phyloP scores from a whole-genome alignment of 2,113 vertebrate genomes.

The Dendropsophus ebraccatus region DNA sequence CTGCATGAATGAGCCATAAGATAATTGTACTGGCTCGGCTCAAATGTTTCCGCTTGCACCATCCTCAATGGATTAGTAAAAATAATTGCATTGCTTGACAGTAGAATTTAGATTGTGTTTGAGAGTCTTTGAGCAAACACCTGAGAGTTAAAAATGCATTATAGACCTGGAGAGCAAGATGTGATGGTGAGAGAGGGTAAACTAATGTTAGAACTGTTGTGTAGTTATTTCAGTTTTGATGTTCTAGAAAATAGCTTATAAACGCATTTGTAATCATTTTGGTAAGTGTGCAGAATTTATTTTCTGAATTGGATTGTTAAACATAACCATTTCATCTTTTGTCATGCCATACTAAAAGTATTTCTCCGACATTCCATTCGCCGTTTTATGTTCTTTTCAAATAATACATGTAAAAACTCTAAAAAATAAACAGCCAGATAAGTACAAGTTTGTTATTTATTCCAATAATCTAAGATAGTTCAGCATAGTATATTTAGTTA shows the following conservation, averaged over 20 bases:
- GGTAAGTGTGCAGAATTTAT: slow-evolving; percentile 59
- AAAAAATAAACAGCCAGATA: not conserved
- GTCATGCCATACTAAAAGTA: slow-evolving; percentile 59
- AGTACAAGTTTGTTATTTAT: not conserved
- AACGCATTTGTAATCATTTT: slow-evolving; percentile 62
- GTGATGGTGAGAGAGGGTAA: slow-evolving; percentile 62
- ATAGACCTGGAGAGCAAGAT: slow-evolving; percentile 52
- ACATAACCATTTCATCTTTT: slow-evolving; percentile 57
- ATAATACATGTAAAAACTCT: slow-evolving; percentile 22
- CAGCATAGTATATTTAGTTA: no score
- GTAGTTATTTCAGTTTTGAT: slow-evolving; percentile 63
- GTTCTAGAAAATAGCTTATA: slow-evolving; percentile 59
- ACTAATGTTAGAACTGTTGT: slow-evolving; percentile 61
- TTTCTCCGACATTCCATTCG: not conserved
- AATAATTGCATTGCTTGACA: slow-evolving; percentile 68
- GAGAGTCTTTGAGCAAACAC: slow-evolving; percentile 69
- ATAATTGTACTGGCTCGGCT: slow-evolving; percentile 66
- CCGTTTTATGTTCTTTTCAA: slow-evolving; percentile 14
- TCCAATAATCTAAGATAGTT: not conserved
- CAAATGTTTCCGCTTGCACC: slow-evolving; percentile 64
- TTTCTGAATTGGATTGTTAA: slow-evolving; percentile 58
- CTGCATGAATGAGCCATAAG: slow-evolving; percentile 64
- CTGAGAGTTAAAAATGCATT: slow-evolving; percentile 70
- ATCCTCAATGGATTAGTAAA: slow-evolving; percentile 69
- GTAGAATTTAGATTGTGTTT: slow-evolving; percentile 69